Conservation (phyloP, 1,140 invertebrate genomes). For the Myzus persicae region DNA sequence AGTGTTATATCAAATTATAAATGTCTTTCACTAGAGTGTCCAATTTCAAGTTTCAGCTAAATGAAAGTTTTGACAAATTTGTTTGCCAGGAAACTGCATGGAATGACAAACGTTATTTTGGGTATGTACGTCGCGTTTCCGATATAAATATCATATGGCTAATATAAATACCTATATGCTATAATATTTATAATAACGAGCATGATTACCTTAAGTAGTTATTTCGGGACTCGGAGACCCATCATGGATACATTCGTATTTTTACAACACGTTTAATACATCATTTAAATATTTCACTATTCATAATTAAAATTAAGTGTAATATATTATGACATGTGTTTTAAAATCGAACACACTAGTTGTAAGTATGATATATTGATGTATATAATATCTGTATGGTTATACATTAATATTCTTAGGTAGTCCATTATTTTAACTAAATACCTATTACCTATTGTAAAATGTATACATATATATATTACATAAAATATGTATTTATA, state of each 20-base stretch:
- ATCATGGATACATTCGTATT: not conserved
- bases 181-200: not conserved
- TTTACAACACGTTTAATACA: not conserved
- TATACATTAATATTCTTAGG: not conserved
- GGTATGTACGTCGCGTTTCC: not conserved
- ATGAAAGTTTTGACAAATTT: not conserved
- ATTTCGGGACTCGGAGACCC: not conserved
- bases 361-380: constrained; percentile 1
- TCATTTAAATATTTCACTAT: not conserved
- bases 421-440: not conserved
- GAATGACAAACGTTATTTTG: not conserved
- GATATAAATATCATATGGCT: not conserved
- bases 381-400: not conserved
- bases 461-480: not conserved
- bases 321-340: not conserved
- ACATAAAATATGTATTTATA: not conserved
- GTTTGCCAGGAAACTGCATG: not conserved
- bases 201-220: not conserved
- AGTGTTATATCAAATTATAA: constrained; percentile 13
- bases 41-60: not conserved
- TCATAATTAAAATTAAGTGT: not conserved
- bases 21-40: not conserved
- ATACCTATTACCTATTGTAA: not conserved
- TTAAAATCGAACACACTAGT: not conserved
- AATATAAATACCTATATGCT: not conserved